phyloP scores from a whole-genome alignment of 2,797 vertebrate genomes.

The Dendrocincla fuliginosa region DNA sequence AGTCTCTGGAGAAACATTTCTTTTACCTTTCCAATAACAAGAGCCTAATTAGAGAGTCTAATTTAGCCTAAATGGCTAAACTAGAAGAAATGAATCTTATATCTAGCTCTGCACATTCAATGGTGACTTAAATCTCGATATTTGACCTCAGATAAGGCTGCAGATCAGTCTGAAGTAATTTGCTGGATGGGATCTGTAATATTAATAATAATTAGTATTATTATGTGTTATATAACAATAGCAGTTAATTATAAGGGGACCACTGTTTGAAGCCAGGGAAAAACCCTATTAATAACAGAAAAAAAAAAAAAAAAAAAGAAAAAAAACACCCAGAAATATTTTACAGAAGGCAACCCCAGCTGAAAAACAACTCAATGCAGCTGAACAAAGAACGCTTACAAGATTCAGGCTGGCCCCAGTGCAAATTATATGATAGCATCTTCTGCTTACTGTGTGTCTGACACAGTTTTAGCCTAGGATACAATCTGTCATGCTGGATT shows the following conservation, averaged over 20 bases:
- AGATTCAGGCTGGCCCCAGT: constrained; percentile 23
- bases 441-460: constrained; percentile 53
- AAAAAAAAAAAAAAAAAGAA: background rate
- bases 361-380: background rate
- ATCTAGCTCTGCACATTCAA: background rate
- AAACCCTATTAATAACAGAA: background rate
- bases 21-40: background rate
- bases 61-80: background rate
- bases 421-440: constrained; percentile 51
- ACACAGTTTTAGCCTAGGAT: constrained; percentile 62
- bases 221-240: background rate
- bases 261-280: background rate
- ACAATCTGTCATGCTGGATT: constrained; percentile 62
- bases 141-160: background rate
- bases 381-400: constrained; percentile 4
- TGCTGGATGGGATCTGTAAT: background rate
- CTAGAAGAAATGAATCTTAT: background rate
- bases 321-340: background rate
- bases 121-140: background rate
- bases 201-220: background rate
- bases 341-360: background rate
- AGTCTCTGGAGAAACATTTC: background rate
- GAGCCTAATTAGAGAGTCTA: background rate
- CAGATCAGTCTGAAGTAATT: background rate
- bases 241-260: background rate